Conservation (phyloP, 2,113 vertebrate species). For the Anguilla rostrata region DNA sequence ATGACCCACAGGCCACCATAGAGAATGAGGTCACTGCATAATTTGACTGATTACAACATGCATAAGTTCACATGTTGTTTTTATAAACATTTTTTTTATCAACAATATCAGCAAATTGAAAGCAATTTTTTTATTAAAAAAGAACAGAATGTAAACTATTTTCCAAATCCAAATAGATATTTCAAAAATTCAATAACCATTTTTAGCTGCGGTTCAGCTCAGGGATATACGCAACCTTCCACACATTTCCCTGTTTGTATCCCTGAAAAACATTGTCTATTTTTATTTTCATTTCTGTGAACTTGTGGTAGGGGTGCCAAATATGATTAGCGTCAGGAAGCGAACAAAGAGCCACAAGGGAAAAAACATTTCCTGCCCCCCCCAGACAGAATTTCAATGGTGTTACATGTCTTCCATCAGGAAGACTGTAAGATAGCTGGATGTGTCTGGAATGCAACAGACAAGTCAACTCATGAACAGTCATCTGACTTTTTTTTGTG, state of each 20-base stretch:
- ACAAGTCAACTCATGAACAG: conserved; percentile 8
- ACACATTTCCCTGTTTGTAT: background rate
- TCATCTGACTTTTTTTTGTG: background rate
- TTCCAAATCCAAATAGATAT: background rate
- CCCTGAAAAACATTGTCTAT: background rate
- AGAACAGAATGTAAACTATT: background rate
- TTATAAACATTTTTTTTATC: background rate
- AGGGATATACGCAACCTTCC: background rate
- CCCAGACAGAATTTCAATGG: conserved; percentile 1
- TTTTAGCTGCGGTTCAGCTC: background rate
- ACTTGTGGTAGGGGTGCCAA: conserved; percentile 24
- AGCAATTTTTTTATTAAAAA: background rate
- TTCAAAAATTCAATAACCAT: background rate
- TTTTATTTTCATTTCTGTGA: background rate
- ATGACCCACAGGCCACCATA: background rate
- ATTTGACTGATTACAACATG: background rate
- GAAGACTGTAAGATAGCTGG: background rate
- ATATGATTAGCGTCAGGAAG: conserved; percentile 38
- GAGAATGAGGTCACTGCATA: background rate
- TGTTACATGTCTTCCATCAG: background rate
- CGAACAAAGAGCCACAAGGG: conserved; percentile 31
- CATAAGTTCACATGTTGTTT: background rate
- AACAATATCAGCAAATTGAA: background rate
- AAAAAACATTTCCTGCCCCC: conserved; percentile 37
- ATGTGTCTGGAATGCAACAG: conserved; percentile 9